These are phyloP conservation scores for Falco columbarius DNA, from an alignment of 2,797 vertebrate species.

Conservation along the genomic window DNA sequence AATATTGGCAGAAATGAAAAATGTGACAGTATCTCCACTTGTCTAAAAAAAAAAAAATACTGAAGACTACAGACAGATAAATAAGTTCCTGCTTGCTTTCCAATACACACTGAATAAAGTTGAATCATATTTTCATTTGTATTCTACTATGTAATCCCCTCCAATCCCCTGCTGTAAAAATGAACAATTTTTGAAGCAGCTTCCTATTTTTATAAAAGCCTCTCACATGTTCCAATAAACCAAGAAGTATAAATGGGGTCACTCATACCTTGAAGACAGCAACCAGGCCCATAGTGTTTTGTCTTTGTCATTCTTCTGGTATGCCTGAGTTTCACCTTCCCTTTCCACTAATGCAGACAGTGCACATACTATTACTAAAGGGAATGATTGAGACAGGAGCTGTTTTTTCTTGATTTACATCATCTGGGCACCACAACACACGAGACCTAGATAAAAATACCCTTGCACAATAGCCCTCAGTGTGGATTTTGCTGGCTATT, in stretches of 20 bases:
- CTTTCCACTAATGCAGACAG: background rate
- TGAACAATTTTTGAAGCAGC: background rate
- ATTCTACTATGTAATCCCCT: background rate
- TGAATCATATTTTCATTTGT: background rate
- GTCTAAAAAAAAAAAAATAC: background rate
- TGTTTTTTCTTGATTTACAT: background rate
- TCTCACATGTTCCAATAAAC: background rate
- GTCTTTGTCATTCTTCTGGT: background rate
- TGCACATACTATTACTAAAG: background rate
- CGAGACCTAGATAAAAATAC: background rate
- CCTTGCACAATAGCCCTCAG: background rate
- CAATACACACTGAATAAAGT: background rate
- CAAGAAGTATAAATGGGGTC: background rate
- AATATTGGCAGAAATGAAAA: background rate
- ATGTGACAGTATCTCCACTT: background rate
- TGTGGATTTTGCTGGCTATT: background rate
- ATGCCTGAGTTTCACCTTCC: background rate
- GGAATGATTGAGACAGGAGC: background rate
- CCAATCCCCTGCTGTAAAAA: background rate
- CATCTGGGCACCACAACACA: background rate
- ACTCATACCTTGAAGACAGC: background rate
- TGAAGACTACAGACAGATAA: background rate
- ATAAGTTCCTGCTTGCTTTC: background rate
- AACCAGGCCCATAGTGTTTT: background rate
- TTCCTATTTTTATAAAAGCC: background rate